Conservation (phyloP, 2,797 vertebrate genomes). For the Eleutherodactylus coqui region DNA sequence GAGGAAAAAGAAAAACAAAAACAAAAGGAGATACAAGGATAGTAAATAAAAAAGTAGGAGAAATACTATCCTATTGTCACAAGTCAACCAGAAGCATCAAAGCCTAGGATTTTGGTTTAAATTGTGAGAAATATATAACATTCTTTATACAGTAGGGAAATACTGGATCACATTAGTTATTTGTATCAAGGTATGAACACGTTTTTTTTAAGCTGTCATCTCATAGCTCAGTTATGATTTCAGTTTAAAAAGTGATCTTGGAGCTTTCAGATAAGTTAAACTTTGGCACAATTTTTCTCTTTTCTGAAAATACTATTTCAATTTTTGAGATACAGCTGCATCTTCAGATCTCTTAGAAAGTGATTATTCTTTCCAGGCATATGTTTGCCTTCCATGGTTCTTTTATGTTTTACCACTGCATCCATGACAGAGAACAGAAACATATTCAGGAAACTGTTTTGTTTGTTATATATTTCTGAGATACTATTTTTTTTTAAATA, state of each 20-base stretch:
- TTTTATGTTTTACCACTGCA: constrained; percentile 29
- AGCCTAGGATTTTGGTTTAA: too few relatives aligned
- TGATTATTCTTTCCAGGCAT: constrained; percentile 26
- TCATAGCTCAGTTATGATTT: not conserved
- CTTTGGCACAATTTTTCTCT: constrained; percentile 11
- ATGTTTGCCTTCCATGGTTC: constrained; percentile 27
- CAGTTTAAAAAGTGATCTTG: not conserved
- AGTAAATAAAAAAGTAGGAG: too few relatives aligned
- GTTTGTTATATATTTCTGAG: not conserved
- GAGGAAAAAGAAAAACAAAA: too few relatives aligned
- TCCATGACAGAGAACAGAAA: constrained; percentile 16
- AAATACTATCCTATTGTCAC: too few relatives aligned
- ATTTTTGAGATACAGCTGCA: not conserved
- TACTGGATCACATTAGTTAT: too few relatives aligned
- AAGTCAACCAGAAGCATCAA: too few relatives aligned
- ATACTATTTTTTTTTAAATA: not conserved
- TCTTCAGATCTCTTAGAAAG: not conserved
- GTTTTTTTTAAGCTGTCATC: too few relatives aligned
- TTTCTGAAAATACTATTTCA: not conserved
- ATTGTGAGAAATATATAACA: too few relatives aligned
- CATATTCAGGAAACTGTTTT: not conserved
- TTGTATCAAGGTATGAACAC: too few relatives aligned
- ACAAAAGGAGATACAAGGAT: too few relatives aligned
- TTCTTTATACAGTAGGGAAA: too few relatives aligned
- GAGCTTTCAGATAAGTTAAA: not conserved